Evolutionary conservation across 1,140 invertebrate genomes (phyloP), one percentile per base, ranked within the genome.

Genomic region (Drosophila chauvacae): DNA sequence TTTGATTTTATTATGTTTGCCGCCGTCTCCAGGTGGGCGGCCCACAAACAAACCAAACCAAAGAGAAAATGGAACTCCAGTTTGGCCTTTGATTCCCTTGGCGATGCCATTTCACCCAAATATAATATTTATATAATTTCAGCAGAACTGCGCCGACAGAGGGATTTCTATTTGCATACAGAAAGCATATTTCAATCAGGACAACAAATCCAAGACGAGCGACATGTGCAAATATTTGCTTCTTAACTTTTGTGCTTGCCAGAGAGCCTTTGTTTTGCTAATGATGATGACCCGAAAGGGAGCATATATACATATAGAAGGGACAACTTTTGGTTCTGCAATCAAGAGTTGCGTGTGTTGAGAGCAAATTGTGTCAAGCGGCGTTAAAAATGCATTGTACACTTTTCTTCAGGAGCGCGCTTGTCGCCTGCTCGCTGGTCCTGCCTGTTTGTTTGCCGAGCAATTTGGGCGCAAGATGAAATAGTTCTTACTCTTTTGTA

Each of bases 1-100:
- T 80, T 71, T 77, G 81, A 84, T 85, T 84, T 80, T 68, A 81
- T 80, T 84, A 69, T 80, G 59, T 73, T 73, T 72, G 72, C 53
- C 50, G 72, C 47, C 56, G 39, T 60, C 48, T 50, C 42, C 51
- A 47, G 33, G 66, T 72, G 65, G 65, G 56, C 35, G 41, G n/a
- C 28, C 28, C n/a, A 18, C 28, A 30, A 30, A 51, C 48, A 30
- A 51, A 51, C 48, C 26, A 51, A 51, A 50, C 26, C 20, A 20
- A 20, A 30, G 7, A 33, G 5, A 6, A 14, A 48, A 48, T 14
- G 26, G n/a, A 58, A 39, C 23, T 26, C 16, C 47, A 35, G 58
- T 37, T 77, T 18, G n/a, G 13, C 18, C 44, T 69, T 39, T 42
- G 60, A 41, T 62, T 63, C 53, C 33, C 60, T 30, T 42, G 37